phyloP scores from a whole-genome alignment of 2,888 invertebrate species.

The Lepeophtheirus nordmannii region DNA sequence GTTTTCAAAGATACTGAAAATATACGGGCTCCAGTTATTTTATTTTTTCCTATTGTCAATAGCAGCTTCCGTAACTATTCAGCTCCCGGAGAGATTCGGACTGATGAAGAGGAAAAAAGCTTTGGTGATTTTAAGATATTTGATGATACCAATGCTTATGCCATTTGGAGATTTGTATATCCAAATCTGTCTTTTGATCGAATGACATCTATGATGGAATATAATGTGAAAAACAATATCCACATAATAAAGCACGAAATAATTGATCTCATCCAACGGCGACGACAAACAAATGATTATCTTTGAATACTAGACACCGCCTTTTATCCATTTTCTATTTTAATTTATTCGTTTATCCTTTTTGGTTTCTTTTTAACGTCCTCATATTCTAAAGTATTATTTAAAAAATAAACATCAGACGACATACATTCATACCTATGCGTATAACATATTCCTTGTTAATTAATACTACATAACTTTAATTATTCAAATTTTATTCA shows the following conservation, averaged over 20 bases:
- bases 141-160: conserved; percentile 35
- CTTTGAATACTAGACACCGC: no score
- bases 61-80: conserved; percentile 34
- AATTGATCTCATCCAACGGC: conserved; percentile 30
- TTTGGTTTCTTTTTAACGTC: no score
- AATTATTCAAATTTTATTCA: no score
- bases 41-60: conserved; percentile 37
- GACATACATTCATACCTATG: no score
- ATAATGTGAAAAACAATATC: conserved; percentile 34
- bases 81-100: conserved; percentile 32
- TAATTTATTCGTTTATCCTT: no score
- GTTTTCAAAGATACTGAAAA: conserved; percentile 36
- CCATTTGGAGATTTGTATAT: conserved; percentile 38
- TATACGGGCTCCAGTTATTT: conserved; percentile 35
- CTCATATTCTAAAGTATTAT: no score
- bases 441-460: no score
- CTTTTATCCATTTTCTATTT: no score
- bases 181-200: conserved; percentile 34
- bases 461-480: no score
- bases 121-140: conserved; percentile 37
- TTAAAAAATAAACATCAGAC: no score
- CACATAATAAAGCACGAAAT: conserved; percentile 33
- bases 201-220: conserved; percentile 36
- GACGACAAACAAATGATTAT: background rate
- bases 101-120: conserved; percentile 34